phyloP scores from a whole-genome alignment of 2,888 invertebrate genomes.

The Xestia ashworthii region DNA sequence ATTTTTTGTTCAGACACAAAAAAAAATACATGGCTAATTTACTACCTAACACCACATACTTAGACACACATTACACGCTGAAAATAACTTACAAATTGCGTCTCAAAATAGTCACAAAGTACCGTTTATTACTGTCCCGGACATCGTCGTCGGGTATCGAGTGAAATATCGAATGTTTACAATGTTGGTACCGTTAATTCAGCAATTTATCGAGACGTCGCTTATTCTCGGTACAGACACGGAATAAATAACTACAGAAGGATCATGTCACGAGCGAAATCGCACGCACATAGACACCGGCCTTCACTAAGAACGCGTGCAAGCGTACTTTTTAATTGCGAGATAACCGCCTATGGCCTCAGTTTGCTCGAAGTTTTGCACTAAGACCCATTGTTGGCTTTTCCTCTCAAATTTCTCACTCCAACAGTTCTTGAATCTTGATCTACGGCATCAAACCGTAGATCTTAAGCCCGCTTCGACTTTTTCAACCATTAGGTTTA shows the following conservation, averaged over 20 bases:
- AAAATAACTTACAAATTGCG: slow-evolving; percentile 54
- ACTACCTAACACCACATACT: slow-evolving; percentile 10
- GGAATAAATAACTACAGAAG: slow-evolving; percentile 21
- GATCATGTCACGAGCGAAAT: neutral
- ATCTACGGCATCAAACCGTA: neutral
- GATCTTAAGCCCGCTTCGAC: neutral
- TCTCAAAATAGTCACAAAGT: slow-evolving; percentile 55
- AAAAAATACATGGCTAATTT: neutral
- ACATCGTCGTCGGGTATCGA: slow-evolving; percentile 53
- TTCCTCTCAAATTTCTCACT: neutral
- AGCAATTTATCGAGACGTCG: slow-evolving; percentile 53
- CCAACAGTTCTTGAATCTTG: neutral
- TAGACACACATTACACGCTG: slow-evolving; percentile 18
- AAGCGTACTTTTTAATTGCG: neutral
- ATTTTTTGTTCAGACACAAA: neutral
- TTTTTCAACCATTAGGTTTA: neutral
- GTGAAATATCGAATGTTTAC: slow-evolving; percentile 64
- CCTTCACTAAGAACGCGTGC: neutral
- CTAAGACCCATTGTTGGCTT: neutral
- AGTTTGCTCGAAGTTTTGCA: neutral
- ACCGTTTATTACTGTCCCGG: slow-evolving; percentile 51
- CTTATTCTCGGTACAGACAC: slow-evolving; percentile 45
- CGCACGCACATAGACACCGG: neutral
- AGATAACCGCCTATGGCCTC: neutral
- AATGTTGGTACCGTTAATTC: slow-evolving; percentile 60